Percentiles rank a stretch among this genome's conserved stretches.
phyloP scores from a whole-genome alignment of 2,797 vertebrate genomes.

The Hyperoplus lanceolatus region DNA sequence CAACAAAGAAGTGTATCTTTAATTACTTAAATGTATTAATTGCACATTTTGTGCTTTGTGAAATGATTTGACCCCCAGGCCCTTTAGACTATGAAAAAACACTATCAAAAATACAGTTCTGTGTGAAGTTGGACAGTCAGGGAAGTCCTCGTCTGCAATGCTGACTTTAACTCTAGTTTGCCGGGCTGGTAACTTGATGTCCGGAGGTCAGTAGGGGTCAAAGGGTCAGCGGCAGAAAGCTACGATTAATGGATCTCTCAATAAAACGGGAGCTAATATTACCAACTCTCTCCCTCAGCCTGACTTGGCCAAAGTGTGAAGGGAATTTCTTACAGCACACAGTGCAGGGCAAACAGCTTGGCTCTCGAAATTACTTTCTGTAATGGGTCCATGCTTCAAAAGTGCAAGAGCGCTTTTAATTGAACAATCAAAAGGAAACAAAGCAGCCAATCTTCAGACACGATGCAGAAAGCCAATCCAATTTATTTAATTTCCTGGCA shows the following conservation, averaged over 20 bases:
- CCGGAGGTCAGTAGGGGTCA: constrained; percentile 83
- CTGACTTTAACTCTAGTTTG: constrained; percentile 46
- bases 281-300: constrained; percentile 74
- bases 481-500: constrained; percentile 81
- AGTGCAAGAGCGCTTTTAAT: constrained; percentile 81
- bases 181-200: constrained; percentile 83
- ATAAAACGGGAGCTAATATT: constrained; percentile 88
- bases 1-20: background rate
- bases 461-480: constrained; percentile 71
- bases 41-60: background rate
- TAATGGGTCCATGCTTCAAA: constrained; percentile 72
- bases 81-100: background rate
- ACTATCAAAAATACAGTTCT: background rate
- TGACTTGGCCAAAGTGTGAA: constrained; percentile 73
- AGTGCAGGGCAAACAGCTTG: constrained; percentile 78
- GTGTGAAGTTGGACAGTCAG: background rate
- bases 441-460: constrained; percentile 74
- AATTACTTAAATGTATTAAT: background rate
- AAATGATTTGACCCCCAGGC: background rate
- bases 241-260: constrained; percentile 88
- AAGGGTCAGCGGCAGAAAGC: constrained; percentile 84
- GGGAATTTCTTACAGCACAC: constrained; percentile 78
- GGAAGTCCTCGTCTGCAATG: constrained; percentile 1
- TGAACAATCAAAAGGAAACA: constrained; percentile 81
- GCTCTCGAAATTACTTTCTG: constrained; percentile 82